A percentile compares a stretch with the other conserved stretches of the same genome.
Conservation (phyloP, 1,140 invertebrate species). For the Drosophila pruinosa region DNA sequence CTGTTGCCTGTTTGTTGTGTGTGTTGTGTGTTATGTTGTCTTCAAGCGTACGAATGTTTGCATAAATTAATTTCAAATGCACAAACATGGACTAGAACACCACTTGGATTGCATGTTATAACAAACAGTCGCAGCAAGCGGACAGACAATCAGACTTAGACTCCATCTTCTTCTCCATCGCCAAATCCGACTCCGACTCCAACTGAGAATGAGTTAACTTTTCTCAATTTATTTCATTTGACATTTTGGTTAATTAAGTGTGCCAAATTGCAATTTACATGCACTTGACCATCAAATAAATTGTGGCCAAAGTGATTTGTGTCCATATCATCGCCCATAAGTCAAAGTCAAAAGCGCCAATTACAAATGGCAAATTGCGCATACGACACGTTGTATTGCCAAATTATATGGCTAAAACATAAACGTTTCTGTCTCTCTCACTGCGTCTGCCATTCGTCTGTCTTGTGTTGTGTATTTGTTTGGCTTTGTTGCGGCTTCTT, state of each 20-base stretch:
- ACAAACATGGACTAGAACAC: conserved; percentile 78
- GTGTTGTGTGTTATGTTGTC: conserved; percentile 20
- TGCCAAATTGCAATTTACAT: conserved; percentile 53
- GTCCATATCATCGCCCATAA: conserved; percentile 44
- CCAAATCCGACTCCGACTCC: neutral
- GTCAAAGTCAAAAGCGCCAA: conserved; percentile 32
- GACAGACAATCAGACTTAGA: neutral
- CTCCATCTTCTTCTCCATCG: neutral
- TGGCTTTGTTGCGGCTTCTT: conserved; percentile 39
- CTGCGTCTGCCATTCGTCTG: neutral
- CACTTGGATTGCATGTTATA: conserved; percentile 51
- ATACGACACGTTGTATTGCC: conserved; percentile 32
- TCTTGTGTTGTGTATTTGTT: neutral
- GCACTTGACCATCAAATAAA: conserved; percentile 58
- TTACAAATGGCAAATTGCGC: conserved; percentile 23
- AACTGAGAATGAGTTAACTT: neutral
- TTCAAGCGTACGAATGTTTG: conserved; percentile 66
- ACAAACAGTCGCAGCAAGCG: conserved; percentile 49
- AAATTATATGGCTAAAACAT: conserved; percentile 17
- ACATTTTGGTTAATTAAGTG: conserved; percentile 48
- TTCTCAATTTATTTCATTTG: conserved; percentile 55
- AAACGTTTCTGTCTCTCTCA: neutral
- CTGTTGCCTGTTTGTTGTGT: neutral
- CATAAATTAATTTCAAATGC: conserved; percentile 81
- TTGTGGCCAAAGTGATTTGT: conserved; percentile 6